Conservation (phyloP, 2,113 vertebrate genomes). For the Rhinopithecus roxellana region DNA sequence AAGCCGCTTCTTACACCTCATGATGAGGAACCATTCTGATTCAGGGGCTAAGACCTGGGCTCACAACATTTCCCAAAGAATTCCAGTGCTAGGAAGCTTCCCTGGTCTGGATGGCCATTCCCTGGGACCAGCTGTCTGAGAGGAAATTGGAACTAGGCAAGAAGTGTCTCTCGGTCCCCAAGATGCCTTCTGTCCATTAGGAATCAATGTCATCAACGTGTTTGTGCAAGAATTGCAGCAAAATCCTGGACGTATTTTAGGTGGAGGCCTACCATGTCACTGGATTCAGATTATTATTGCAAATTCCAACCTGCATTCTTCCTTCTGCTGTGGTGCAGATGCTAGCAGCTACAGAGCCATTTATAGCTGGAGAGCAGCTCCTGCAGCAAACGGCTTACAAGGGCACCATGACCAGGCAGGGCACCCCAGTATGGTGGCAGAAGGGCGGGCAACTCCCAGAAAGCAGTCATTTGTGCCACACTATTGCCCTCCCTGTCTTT, state of each 20-base stretch:
- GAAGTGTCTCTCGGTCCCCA: neutral
- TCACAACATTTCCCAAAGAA: neutral
- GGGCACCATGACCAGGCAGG: neutral
- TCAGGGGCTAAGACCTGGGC: neutral
- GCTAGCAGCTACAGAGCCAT: neutral
- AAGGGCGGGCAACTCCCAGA: neutral
- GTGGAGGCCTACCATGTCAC: rapidly evolving
- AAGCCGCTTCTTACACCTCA: neutral
- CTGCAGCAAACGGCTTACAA: neutral
- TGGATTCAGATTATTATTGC: neutral
- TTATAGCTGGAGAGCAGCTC: neutral
- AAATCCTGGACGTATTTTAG: neutral
- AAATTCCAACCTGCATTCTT: neutral
- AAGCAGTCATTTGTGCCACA: rapidly evolving
- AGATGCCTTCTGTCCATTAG: neutral
- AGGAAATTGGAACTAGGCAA: neutral
- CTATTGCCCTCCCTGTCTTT: neutral
- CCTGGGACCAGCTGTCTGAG: neutral
- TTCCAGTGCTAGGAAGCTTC: neutral
- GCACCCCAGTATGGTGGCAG: neutral
- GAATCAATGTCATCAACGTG: rapidly evolving
- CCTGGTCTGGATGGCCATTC: neutral
- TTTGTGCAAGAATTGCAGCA: neutral
- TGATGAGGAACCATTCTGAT: neutral
- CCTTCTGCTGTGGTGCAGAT: neutral